A percentile compares a stretch with the other conserved stretches of the same genome.
Conservation (phyloP, 2,888 invertebrate genomes). For the Troides aeacus region DNA sequence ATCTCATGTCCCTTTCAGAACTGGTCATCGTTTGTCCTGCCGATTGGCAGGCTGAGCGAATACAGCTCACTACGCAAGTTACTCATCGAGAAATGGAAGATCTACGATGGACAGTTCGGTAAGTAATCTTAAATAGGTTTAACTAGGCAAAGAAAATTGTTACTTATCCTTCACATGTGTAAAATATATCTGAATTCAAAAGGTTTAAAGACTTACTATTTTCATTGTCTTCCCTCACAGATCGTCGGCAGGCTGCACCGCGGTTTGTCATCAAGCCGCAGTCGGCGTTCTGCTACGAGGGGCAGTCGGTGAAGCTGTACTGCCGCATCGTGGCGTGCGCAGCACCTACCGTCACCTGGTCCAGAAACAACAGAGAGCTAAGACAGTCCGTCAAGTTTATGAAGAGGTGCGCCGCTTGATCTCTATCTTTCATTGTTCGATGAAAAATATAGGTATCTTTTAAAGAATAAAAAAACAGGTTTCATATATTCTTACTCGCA, state of each 20-base stretch:
- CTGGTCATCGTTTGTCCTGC: conserved; percentile 89
- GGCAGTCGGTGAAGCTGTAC: conserved; percentile 98
- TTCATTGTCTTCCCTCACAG: conserved; percentile 62
- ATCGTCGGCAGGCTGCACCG: conserved; percentile 98
- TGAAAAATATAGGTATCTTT: too few species aligned
- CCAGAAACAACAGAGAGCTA: conserved; percentile 94
- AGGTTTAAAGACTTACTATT: not conserved
- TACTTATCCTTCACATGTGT: not conserved
- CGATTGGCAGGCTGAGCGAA: conserved; percentile 97
- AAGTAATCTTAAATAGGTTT: conserved; percentile 47
- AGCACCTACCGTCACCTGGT: conserved; percentile 97
- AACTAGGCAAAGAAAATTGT: too few species aligned
- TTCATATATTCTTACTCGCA: conserved; percentile 36
- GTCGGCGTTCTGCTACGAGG: conserved; percentile 97
- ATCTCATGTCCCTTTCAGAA: conserved; percentile 48
- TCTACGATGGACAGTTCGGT: conserved; percentile 97
- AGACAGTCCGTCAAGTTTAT: conserved; percentile 99
- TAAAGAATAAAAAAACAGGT: too few species aligned
- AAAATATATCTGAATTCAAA: not conserved
- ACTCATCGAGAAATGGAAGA: conserved; percentile 96
- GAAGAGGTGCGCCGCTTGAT: conserved; percentile 84
- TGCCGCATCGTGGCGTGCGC: conserved; percentile 97
- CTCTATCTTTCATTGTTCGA: not conserved
- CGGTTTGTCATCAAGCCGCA: conserved; percentile 98
- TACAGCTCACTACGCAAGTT: conserved; percentile 98